Base-by-base conservation (phyloP, 2,888 invertebrate genomes). In the Microctonus aethiopoides region DNA sequence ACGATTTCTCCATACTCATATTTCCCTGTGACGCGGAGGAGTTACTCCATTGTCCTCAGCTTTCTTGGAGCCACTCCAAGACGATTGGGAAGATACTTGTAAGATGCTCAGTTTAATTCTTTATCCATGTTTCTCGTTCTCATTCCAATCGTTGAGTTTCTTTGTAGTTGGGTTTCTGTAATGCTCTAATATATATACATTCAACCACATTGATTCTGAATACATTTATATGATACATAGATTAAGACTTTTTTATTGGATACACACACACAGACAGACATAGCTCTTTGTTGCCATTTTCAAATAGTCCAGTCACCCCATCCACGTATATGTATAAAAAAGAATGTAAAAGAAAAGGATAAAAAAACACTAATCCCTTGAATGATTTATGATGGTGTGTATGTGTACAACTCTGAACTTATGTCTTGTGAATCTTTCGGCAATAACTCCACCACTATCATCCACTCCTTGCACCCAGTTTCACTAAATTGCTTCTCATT, bases 1-100 rank as follows among this genome's bases (percentile, higher is more conserved):
- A 57, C 67, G 46, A 81, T 83, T 83, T 79, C 84, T 83, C 73
- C 71, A 68, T 72, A 62, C 76, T 85, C 83, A 85, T 86, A 85
- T 85, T 83, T 81, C 78, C 86, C 86, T 86, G 86, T 82, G 81
- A 84, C 79, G 79, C 82, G 82, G 85, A 86, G 84, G 83, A 85
- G 84, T 80, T 81, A 78, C 83, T 84, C 81, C 80, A 85, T 85
- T 86, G 84, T 85, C 84, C 84, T 86, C 85, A 78, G 80, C 81
- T 84, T 85, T 85, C 85, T 85, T 85, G 78, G 76, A 73, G 69
- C 74, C 77, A 69, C 66, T 73, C 77, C 76, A 82, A 84, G 84
- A 83, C 78, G 74, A 68, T 70, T 52, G 60, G 39, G 1, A 16
- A 57, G 32, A 34, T n/a, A 16, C 34, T 32, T 32, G 20, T 22